A percentile compares a stretch with the other conserved stretches of the same genome.
Evolutionary conservation across 2,113 vertebrate species (phyloP).

Genomic region (Rallus limicola): DNA sequence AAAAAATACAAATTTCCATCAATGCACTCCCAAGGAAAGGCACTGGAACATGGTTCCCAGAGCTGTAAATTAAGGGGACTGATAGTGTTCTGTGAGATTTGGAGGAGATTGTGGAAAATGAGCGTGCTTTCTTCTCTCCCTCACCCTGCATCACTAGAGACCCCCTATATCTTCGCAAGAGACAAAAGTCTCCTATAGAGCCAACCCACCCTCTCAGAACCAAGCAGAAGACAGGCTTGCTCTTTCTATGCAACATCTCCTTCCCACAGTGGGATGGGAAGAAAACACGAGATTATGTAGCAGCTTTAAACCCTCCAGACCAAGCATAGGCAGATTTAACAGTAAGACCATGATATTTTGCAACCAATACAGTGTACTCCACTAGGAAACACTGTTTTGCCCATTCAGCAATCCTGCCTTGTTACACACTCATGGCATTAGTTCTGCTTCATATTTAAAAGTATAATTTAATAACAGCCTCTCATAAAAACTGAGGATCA

Average conservation of each 20-base stretch:
- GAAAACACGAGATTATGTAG: background rate
- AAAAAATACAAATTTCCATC: background rate
- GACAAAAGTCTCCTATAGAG: background rate
- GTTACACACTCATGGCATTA: background rate
- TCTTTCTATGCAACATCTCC: background rate
- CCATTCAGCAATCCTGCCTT: background rate
- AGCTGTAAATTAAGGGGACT: background rate
- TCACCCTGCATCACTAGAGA: background rate
- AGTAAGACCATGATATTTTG: background rate
- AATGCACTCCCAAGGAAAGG: background rate
- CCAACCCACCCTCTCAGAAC: background rate
- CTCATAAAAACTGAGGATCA: background rate
- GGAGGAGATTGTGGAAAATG: background rate
- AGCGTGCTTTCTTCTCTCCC: background rate
- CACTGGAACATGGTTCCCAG: background rate
- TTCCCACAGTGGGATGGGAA: background rate
- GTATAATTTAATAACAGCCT: background rate
- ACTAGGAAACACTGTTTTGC: background rate
- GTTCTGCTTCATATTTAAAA: background rate
- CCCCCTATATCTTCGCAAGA: background rate
- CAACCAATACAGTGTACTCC: background rate
- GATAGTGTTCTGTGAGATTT: background rate
- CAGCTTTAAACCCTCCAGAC: background rate
- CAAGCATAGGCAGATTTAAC: background rate
- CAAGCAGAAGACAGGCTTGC: background rate